Conservation (phyloP, 1,140 invertebrate species). For the Halictus rubicundus region DNA sequence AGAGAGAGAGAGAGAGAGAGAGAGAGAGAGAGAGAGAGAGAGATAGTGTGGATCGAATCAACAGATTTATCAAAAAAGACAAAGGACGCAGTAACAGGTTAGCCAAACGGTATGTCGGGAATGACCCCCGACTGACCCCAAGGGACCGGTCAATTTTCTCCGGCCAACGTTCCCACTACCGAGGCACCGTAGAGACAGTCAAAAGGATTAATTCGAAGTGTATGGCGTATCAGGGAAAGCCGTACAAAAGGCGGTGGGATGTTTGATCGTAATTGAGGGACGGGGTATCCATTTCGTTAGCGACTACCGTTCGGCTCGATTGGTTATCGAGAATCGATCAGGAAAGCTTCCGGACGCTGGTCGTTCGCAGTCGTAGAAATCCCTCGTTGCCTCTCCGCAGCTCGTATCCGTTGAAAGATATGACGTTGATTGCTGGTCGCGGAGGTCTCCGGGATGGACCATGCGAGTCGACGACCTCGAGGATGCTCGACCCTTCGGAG, state of each 20-base stretch:
- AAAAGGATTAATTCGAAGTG: neutral
- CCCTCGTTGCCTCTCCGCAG: conserved; percentile 39
- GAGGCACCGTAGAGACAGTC: neutral
- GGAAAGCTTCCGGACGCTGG: conserved; percentile 43
- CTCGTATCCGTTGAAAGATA: conserved; percentile 60
- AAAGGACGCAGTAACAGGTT: neutral
- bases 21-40: no score
- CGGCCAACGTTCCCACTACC: neutral
- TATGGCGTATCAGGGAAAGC: neutral
- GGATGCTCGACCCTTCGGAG: neutral
- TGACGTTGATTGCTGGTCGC: conserved; percentile 66
- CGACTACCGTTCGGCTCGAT: conserved; percentile 55
- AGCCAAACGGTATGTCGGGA: neutral
- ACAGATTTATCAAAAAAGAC: neutral
- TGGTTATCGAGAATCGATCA: conserved; percentile 65
- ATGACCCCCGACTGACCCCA: neutral
- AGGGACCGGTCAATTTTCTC: neutral
- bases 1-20: no score
- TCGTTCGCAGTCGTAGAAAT: conserved; percentile 57
- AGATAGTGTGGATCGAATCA: neutral
- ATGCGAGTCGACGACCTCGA: conserved; percentile 54
- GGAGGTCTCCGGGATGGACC: conserved; percentile 60
- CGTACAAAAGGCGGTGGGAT: conserved; percentile 18
- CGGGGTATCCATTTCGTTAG: conserved; percentile 58
- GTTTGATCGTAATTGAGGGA: conserved; percentile 53